phyloP scores from a whole-genome alignment of 2,797 vertebrate species.

The Crocodylus rhombifer region DNA sequence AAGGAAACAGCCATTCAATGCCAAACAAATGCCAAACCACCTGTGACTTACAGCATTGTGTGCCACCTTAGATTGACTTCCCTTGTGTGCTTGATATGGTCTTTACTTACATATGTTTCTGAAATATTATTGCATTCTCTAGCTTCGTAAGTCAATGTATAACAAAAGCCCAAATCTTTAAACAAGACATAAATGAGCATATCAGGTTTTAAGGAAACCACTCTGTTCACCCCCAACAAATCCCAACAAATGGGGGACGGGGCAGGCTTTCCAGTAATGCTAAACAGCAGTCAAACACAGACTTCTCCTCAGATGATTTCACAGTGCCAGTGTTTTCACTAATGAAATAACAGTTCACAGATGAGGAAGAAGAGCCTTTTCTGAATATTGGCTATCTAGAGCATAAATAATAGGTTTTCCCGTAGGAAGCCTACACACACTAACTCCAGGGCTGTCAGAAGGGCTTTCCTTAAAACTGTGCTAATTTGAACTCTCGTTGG shows the following conservation, averaged over 20 bases:
- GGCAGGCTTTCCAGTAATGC: not conserved
- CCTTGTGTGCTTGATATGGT: too few species aligned
- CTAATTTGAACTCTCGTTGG: not conserved
- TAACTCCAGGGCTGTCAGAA: not conserved
- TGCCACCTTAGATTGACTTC: too few species aligned
- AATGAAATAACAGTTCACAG: conserved; percentile 10
- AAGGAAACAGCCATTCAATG: too few species aligned
- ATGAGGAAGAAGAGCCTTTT: conserved; percentile 6
- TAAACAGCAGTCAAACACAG: not conserved
- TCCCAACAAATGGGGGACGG: not conserved
- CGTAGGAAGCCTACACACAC: not conserved
- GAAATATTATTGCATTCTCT: not conserved
- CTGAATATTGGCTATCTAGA: not conserved
- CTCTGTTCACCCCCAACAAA: not conserved
- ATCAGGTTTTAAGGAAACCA: not conserved
- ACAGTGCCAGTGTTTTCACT: conserved; percentile 15
- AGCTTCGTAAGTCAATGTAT: not conserved
- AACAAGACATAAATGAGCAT: not conserved
- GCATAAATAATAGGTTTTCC: conserved; percentile 35
- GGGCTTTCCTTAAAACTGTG: not conserved
- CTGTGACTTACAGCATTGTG: too few species aligned
- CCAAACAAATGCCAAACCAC: too few species aligned
- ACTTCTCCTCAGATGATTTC: not conserved
- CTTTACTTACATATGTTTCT: not conserved
- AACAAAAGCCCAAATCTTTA: not conserved